These are phyloP conservation scores for Ooceraea biroi DNA, from an alignment of 1,140 invertebrate species.

Conservation along the genomic window DNA sequence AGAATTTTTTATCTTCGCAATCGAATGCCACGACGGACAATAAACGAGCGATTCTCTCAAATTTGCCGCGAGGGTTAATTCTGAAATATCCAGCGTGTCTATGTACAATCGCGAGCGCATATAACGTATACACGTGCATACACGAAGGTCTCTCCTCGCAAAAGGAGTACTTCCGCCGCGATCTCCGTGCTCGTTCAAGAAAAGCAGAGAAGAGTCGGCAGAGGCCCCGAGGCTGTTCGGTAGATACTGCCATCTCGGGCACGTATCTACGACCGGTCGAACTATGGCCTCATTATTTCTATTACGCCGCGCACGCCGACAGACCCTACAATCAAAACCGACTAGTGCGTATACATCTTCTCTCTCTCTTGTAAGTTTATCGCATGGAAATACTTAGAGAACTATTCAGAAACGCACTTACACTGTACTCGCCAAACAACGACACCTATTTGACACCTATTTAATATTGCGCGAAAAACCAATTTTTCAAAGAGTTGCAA, in stretches of 20 bases:
- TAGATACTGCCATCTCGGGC: slow-evolving; percentile 69
- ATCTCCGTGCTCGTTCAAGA: slow-evolving; percentile 18
- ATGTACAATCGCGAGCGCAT: slow-evolving; percentile 6
- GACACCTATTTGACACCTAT: slow-evolving; percentile 44
- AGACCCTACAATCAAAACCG: slow-evolving; percentile 60
- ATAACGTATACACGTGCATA: neutral
- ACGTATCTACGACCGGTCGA: slow-evolving; percentile 66
- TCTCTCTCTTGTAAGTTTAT: slow-evolving; percentile 19
- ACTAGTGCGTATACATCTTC: slow-evolving; percentile 27
- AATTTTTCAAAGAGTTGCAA: no score
- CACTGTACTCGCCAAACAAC: slow-evolving; percentile 32
- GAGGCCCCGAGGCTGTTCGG: slow-evolving; percentile 68
- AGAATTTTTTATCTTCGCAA: slow-evolving; percentile 31
- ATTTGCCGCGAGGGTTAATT: slow-evolving; percentile 63
- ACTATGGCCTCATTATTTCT: slow-evolving; percentile 78
- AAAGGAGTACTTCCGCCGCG: slow-evolving; percentile 53
- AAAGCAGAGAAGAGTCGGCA: slow-evolving; percentile 58
- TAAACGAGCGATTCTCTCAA: slow-evolving; percentile 42
- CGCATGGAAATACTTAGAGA: slow-evolving; percentile 41
- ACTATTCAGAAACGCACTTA: slow-evolving; percentile 12
- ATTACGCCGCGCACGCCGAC: slow-evolving; percentile 69
- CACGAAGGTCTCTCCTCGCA: neutral
- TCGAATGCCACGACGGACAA: slow-evolving; percentile 29
- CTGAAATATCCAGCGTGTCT: slow-evolving; percentile 49
- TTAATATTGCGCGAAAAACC: neutral